phyloP scores from a whole-genome alignment of 2,888 invertebrate genomes.

The Ormyrus rosae region DNA sequence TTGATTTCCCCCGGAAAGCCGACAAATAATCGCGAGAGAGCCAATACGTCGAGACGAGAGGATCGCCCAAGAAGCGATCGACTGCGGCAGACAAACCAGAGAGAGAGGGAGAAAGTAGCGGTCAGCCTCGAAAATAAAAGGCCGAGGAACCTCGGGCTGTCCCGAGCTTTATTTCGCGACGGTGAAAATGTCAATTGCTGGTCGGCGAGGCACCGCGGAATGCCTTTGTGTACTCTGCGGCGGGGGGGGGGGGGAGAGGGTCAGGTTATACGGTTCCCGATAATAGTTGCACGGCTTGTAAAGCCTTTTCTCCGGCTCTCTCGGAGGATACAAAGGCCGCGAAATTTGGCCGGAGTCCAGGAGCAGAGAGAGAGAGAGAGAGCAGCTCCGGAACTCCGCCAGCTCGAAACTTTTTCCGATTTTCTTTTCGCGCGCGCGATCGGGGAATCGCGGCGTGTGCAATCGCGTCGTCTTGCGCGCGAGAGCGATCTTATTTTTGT shows the following conservation, averaged over 20 bases:
- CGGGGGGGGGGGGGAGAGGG: not conserved
- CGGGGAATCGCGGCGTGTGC: too few species aligned
- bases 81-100: not conserved
- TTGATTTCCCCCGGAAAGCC: constrained; percentile 16
- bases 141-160: not conserved
- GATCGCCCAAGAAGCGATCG: constrained; percentile 20
- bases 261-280: not conserved
- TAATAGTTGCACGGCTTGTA: constrained; percentile 25
- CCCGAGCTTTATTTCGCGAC: not conserved
- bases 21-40: not conserved
- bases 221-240: not conserved
- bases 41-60: constrained; percentile 10
- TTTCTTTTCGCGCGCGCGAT: not conserved
- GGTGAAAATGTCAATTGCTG: constrained; percentile 25
- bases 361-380: too few species aligned
- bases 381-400: not conserved
- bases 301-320: not conserved
- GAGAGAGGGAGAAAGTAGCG: not conserved
- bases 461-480: too few species aligned
- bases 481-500: too few species aligned
- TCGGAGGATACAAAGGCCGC: not conserved
- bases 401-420: not conserved
- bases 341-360: constrained; percentile 16
- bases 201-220: constrained; percentile 1
- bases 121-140: not conserved